Evolutionary conservation across 2,797 vertebrate species (phyloP), one percentile per base, ranked within the genome.

Genomic region (Pachyuromys duprasi): DNA sequence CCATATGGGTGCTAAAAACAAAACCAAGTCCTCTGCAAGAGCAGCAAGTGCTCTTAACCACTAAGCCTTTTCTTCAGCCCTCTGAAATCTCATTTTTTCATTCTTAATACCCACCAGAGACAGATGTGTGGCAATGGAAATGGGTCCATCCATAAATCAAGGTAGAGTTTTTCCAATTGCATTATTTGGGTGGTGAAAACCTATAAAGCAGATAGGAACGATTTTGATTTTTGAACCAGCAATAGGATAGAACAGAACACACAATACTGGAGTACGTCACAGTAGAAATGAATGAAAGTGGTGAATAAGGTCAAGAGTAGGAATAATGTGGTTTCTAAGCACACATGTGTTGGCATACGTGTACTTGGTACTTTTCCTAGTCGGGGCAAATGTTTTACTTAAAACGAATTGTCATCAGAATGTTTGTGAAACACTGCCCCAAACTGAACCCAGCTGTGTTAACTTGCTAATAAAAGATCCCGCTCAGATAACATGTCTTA

Each of bases 301-400:
- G 60, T 62, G 36, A 95, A 4, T 28, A 53, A 76, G 12, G 63
- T n/a, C 84, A 74, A 49, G 39, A 15, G 63, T 22, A 63, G 8
- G 7, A 60, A 5, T 39, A 18, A 45, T 49, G 62, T 8, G 14
- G 2, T 6, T 65, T 75, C 69, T 63, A 2, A 6, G 0, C 36
- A 45, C 13, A 6, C 2, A 8, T 28, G 18, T n/a, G 57, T 53
- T 4, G 36, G 18, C 28, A 53, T 42, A 9, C 9, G 4, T 36
- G 3, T 53, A 36, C 31, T 82, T 45, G 72, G 12, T 26, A 11
- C 20, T 78, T 63, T 62, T 93, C 53, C 86, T 90, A 28, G 1
- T 91, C 63, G 78, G 22, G 31, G 15, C 75, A 83, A 96, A 90
- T 42, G 15, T 55, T 78, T 94, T 87, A 70, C 65, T 95, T 81